These are phyloP conservation scores for Lucifuga dentata DNA, from an alignment of 2,113 vertebrate genomes.

Conservation along the genomic window DNA sequence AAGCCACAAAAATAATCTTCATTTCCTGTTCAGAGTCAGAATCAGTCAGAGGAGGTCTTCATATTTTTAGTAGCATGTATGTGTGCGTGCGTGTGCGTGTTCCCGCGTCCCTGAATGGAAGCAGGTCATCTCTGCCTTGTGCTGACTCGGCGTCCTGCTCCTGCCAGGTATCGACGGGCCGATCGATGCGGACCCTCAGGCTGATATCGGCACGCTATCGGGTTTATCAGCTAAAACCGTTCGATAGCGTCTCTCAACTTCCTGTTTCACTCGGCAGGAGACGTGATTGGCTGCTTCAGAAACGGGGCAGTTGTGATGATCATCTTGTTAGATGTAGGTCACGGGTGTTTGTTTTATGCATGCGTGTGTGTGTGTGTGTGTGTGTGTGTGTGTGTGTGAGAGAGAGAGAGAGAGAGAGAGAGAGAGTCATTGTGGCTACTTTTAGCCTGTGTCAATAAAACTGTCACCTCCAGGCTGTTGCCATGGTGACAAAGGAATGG, in stretches of 20 bases:
- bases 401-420: no score
- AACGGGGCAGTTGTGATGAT: no score
- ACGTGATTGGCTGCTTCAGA: neutral
- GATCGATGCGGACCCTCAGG: neutral
- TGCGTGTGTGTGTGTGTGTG: neutral
- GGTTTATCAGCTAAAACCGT: neutral
- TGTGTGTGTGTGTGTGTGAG: neutral
- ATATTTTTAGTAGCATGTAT: neutral
- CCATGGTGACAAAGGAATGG: constrained; percentile 36
- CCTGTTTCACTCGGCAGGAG: fast-evolving
- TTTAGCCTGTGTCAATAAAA: constrained; percentile 49
- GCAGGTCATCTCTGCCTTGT: neutral
- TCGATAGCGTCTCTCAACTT: neutral
- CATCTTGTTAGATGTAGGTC: neutral
- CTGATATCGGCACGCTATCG: neutral
- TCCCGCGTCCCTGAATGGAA: neutral
- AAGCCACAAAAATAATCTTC: no score
- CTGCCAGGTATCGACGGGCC: constrained; percentile 1
- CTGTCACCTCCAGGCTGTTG: constrained; percentile 58
- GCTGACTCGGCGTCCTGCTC: constrained; percentile 1
- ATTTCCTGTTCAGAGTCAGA: no score
- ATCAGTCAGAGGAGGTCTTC: no score
- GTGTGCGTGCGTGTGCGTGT: neutral
- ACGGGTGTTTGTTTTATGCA: neutral
- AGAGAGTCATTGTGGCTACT: neutral